phyloP scores from a whole-genome alignment of 2,113 vertebrate species.

The Melospiza georgiana region DNA sequence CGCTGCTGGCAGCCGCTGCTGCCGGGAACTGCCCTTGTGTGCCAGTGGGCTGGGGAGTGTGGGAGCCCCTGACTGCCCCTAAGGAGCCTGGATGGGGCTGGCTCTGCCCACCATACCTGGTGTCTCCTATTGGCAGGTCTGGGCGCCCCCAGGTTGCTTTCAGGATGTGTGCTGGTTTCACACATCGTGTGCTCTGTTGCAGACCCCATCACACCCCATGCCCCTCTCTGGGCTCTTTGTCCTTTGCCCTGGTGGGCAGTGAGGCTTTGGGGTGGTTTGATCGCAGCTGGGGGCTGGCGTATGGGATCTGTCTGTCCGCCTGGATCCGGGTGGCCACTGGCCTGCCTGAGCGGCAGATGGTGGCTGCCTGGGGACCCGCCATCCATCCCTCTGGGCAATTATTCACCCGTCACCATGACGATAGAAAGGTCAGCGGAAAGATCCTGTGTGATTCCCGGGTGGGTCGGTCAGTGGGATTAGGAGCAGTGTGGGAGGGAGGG shows the following conservation, averaged over 20 bases:
- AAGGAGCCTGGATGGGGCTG: neutral
- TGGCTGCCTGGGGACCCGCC: slow-evolving; percentile 58
- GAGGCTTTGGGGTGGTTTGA: neutral
- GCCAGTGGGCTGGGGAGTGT: neutral
- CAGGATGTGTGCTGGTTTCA: neutral
- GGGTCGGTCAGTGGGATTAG: slow-evolving; percentile 21
- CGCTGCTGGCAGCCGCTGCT: neutral
- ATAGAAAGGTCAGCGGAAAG: slow-evolving; percentile 63
- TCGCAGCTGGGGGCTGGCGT: neutral
- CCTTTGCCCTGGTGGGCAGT: fast-evolving
- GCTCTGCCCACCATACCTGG: fast-evolving
- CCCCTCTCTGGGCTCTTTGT: neutral
- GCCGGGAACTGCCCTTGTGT: fast-evolving
- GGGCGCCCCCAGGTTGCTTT: neutral
- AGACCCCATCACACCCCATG: neutral
- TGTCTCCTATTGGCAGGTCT: fast-evolving
- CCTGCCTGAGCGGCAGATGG: slow-evolving; percentile 53
- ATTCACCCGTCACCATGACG: slow-evolving; percentile 68
- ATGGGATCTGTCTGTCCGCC: neutral
- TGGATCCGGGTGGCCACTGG: neutral
- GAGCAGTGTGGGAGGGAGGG: neutral
- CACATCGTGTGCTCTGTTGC: fast-evolving
- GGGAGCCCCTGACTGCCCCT: neutral
- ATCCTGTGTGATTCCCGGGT: slow-evolving; percentile 8
- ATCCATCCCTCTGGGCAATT: slow-evolving; percentile 20